Evolutionary conservation across 2,113 vertebrate species (phyloP).

Genomic region (Sylvia atricapilla): DNA sequence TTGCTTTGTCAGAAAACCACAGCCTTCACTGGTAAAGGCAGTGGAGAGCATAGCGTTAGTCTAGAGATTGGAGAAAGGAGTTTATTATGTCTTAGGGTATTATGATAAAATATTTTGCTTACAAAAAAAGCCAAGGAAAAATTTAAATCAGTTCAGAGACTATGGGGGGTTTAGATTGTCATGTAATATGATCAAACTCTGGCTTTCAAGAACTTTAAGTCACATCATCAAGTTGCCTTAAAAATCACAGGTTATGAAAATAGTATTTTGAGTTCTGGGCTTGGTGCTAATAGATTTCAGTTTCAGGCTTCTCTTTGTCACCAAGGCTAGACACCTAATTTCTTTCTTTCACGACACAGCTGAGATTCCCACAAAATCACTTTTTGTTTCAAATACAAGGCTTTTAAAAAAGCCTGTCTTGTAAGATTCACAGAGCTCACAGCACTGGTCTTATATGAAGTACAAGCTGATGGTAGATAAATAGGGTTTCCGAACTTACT

Average conservation of each 20-base stretch:
- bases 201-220: not conserved
- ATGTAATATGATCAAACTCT: not conserved
- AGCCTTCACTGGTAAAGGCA: not conserved
- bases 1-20: slow-evolving; percentile 11
- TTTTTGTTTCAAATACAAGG: not conserved
- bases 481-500: not conserved
- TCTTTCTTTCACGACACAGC: not conserved
- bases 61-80: not conserved
- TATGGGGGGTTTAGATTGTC: not conserved
- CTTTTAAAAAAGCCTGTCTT: not conserved
- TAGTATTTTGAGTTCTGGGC: not conserved
- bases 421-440: not conserved
- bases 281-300: not conserved
- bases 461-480: not conserved
- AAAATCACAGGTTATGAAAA: slow-evolving; percentile 1
- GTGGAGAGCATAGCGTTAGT: not conserved
- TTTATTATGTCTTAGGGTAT: not conserved
- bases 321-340: not conserved
- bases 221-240: not conserved
- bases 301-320: not conserved
- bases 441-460: not conserved
- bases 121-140: not conserved
- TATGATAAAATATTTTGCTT: not conserved
- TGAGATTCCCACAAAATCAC: not conserved
- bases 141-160: not conserved